These are phyloP conservation scores for Orchesella cincta DNA, from an alignment of 1,140 invertebrate species.

Conservation along the genomic window DNA sequence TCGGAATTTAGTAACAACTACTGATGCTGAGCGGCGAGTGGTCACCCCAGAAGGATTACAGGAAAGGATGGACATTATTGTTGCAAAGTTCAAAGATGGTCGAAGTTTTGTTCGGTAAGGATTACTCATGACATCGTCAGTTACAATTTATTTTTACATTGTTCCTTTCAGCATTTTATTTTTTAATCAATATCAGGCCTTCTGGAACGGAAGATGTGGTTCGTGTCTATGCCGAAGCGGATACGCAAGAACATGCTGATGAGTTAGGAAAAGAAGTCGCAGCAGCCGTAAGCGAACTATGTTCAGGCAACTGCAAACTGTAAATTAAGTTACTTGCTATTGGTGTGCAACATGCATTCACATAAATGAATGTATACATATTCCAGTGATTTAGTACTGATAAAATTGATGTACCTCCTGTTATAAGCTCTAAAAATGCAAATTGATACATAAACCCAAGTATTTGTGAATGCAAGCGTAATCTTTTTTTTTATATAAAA, in stretches of 20 bases:
- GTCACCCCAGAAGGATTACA: slow-evolving; percentile 80
- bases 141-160: not conserved
- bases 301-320: slow-evolving; percentile 56
- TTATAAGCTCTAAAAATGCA: not conserved
- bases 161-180: not conserved
- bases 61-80: slow-evolving; percentile 72
- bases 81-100: slow-evolving; percentile 69
- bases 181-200: slow-evolving; percentile 64
- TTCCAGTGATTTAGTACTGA: too few species aligned
- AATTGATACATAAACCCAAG: not conserved
- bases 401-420: too few species aligned
- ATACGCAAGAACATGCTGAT: slow-evolving; percentile 71
- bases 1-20: slow-evolving; percentile 78
- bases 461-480: not conserved
- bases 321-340: slow-evolving; percentile 4
- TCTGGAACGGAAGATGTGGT: slow-evolving; percentile 98
- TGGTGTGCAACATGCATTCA: too few species aligned
- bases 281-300: slow-evolving; percentile 71
- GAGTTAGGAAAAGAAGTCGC: slow-evolving; percentile 75
- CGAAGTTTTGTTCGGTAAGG: slow-evolving; percentile 80
- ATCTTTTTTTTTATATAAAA: not conserved
- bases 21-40: slow-evolving; percentile 80
- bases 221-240: slow-evolving; percentile 92
- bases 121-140: not conserved
- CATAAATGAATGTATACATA: too few species aligned